phyloP scores from a whole-genome alignment of 2,797 vertebrate genomes.

The Dallia pectoralis region DNA sequence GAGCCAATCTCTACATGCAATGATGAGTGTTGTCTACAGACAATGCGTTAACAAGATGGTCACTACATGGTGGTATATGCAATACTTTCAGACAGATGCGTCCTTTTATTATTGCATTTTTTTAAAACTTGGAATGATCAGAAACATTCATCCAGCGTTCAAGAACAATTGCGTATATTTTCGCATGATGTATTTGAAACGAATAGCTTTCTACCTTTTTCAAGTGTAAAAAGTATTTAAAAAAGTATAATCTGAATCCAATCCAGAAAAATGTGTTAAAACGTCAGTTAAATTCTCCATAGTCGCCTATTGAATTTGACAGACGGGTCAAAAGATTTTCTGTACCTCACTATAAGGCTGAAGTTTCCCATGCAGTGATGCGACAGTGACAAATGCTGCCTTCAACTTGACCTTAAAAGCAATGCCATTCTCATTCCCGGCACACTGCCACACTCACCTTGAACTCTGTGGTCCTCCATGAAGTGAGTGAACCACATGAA shows the following conservation, averaged over 20 bases:
- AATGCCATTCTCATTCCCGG: neutral
- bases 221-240: no score
- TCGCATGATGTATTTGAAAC: neutral
- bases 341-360: neutral
- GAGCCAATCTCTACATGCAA: neutral
- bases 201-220: neutral
- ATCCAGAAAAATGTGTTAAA: no score
- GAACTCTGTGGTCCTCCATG: slow-evolving; percentile 80
- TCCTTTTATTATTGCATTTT: neutral
- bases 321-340: no score
- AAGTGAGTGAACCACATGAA: slow-evolving; percentile 80
- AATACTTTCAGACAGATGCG: neutral
- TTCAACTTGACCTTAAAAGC: neutral
- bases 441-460: slow-evolving; percentile 78
- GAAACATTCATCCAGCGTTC: neutral
- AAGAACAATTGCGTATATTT: neutral
- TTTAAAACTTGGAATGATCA: neutral
- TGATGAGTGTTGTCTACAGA: neutral
- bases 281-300: neutral
- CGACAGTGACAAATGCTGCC: neutral
- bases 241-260: no score
- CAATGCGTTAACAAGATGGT: neutral
- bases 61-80: neutral
- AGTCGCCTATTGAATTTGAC: neutral
- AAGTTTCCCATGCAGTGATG: neutral